Evolutionary conservation across 2,888 invertebrate species (phyloP).

Genomic region (Bembecia ichneumoniformis): DNA sequence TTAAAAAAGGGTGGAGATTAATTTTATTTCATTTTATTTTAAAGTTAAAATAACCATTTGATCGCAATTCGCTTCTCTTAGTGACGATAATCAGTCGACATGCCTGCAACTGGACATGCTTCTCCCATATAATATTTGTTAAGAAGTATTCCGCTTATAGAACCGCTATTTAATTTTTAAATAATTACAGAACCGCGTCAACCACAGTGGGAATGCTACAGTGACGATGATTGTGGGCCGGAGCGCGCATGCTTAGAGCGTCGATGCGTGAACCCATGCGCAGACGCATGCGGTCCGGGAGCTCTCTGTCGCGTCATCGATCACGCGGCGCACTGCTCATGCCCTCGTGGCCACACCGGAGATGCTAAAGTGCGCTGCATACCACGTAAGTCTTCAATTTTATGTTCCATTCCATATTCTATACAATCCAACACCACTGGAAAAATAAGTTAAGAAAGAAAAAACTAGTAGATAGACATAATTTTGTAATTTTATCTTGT

Average conservation of each 20-base stretch:
- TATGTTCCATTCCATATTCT: conserved; percentile 2
- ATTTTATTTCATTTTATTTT: no score
- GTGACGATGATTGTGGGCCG: conserved; percentile 81
- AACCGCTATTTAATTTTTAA: no score
- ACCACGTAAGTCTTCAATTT: conserved; percentile 77
- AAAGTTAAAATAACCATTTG: no score
- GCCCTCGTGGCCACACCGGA: conserved; percentile 84
- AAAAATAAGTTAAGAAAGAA: no score
- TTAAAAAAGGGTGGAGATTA: no score
- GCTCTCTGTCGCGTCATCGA: conserved; percentile 87
- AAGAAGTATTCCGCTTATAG: no score
- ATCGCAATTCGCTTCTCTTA: no score
- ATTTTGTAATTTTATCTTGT: no score
- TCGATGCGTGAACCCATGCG: conserved; percentile 84
- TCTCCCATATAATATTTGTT: no score
- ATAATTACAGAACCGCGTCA: conserved; percentile 45
- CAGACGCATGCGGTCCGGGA: conserved; percentile 81
- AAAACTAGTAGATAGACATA: no score
- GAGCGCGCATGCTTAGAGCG: conserved; percentile 84
- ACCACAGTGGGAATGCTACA: conserved; percentile 78
- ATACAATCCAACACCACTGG: neutral
- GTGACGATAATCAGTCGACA: no score
- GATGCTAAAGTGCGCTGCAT: conserved; percentile 80
- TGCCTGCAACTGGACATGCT: no score
- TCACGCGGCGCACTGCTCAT: conserved; percentile 83